Evolutionary conservation across 2,113 vertebrate species (phyloP).

Genomic region (Irena cyanogastra): DNA sequence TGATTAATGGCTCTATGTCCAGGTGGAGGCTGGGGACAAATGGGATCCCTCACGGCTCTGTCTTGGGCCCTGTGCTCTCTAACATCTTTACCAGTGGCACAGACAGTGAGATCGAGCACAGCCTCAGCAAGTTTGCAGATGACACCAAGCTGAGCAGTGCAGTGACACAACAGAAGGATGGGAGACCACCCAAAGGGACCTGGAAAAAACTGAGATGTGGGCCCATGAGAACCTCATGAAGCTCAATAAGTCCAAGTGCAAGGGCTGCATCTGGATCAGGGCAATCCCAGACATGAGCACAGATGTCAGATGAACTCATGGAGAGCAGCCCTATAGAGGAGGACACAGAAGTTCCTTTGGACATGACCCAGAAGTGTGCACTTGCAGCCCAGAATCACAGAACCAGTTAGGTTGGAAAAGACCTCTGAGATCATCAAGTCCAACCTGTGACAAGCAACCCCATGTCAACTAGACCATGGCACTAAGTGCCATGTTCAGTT

Average conservation of each 20-base stretch:
- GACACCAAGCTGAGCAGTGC: neutral
- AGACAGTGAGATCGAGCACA: accelerated
- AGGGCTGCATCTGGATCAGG: neutral
- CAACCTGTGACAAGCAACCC: neutral
- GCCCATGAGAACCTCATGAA: neutral
- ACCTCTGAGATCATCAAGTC: neutral
- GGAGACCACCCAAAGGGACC: neutral
- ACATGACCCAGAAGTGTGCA: neutral
- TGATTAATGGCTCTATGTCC: neutral
- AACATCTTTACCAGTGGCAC: neutral
- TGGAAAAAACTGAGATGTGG: neutral
- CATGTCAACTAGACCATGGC: neutral
- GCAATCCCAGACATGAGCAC: neutral
- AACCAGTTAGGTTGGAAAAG: neutral
- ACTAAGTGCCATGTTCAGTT: neutral
- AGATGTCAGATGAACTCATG: neutral
- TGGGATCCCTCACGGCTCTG: neutral
- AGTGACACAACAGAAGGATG: neutral
- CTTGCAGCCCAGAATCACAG: neutral
- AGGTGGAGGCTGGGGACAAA: neutral
- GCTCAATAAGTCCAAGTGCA: neutral
- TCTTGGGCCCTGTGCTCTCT: neutral
- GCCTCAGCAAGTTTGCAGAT: neutral
- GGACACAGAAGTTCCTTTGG: neutral
- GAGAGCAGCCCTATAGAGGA: neutral